Evolutionary conservation across 2,797 vertebrate genomes (phyloP).

Genomic region (Smutsia gigantea): DNA sequence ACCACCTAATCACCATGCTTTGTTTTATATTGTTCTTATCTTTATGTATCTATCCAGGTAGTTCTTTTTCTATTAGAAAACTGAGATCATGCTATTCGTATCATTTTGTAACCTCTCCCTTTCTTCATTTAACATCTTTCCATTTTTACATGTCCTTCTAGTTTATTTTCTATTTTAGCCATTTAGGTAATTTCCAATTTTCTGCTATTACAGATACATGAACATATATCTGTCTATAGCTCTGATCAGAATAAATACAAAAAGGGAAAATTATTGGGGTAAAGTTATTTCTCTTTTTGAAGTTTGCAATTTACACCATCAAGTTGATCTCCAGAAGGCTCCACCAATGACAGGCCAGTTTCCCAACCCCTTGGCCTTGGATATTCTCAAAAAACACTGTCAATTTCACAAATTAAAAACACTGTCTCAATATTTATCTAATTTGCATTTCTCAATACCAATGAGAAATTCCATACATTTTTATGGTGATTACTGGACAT

Average conservation of each 20-base stretch:
- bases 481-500: background rate
- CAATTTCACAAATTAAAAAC: background rate
- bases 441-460: slow-evolving; percentile 26
- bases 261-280: background rate
- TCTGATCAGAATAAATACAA: slow-evolving; percentile 12
- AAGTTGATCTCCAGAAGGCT: background rate
- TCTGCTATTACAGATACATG: background rate
- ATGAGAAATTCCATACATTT: background rate
- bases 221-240: background rate
- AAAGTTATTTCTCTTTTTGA: background rate
- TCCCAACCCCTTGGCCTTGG: background rate
- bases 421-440: background rate
- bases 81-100: background rate
- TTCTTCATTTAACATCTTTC: background rate
- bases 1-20: background rate
- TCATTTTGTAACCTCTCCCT: background rate
- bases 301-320: background rate
- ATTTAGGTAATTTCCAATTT: background rate
- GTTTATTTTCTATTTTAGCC: slow-evolving; percentile 24
- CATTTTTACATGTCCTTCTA: background rate
- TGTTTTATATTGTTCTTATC: background rate
- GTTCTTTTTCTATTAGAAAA: background rate
- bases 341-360: background rate
- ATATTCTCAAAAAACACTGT: background rate
- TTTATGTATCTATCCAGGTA: background rate